These are phyloP conservation scores for Canis aureus DNA, from an alignment of 2,113 vertebrate species.

Conservation along the genomic window DNA sequence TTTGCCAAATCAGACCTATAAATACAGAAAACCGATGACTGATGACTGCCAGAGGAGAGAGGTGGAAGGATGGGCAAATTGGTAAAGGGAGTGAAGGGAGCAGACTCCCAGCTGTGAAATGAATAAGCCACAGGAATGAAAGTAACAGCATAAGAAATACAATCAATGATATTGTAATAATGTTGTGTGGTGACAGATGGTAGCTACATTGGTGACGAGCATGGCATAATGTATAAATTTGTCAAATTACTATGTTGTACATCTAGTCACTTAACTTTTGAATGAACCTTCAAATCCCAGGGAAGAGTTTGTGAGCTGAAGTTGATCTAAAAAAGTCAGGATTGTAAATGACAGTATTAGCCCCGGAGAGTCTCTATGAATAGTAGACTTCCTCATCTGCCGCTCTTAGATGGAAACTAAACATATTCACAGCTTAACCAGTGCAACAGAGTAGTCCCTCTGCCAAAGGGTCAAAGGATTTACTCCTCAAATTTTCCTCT, in stretches of 20 bases:
- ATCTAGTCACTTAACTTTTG: neutral
- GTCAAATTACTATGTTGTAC: neutral
- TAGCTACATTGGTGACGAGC: neutral
- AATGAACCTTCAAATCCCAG: neutral
- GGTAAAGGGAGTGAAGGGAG: neutral
- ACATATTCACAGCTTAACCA: neutral
- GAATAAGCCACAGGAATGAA: neutral
- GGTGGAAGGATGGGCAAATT: neutral
- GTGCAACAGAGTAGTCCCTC: neutral
- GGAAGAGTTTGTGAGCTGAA: neutral
- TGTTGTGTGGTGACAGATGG: neutral
- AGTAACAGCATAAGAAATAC: neutral
- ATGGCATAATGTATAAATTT: neutral
- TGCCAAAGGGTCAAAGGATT: neutral
- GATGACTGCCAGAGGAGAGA: neutral
- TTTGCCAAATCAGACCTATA: neutral
- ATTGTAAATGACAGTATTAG: neutral
- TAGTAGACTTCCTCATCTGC: neutral
- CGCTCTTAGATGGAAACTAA: neutral
- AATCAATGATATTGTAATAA: neutral
- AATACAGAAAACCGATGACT: neutral
- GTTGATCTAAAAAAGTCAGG: neutral
- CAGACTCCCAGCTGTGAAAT: neutral
- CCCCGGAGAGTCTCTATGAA: neutral
- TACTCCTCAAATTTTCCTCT: neutral